Evolutionary conservation across 2,113 vertebrate species (phyloP).

Genomic region (Oreochromis niloticus): DNA sequence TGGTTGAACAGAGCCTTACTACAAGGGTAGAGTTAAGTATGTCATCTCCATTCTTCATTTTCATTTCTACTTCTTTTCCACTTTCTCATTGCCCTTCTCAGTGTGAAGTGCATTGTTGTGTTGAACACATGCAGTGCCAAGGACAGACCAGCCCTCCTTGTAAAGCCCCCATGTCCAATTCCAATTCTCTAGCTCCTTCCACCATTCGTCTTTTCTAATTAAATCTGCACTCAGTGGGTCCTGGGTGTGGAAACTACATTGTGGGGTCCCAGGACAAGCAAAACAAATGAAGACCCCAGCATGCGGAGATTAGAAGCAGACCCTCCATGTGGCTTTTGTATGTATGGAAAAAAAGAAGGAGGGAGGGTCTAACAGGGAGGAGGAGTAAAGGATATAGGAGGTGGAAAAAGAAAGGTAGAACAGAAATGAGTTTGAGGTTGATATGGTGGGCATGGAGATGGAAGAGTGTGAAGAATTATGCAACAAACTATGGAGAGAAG

Average conservation of each 20-base stretch:
- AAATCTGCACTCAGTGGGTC: constrained; percentile 73
- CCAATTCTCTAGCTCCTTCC: constrained; percentile 65
- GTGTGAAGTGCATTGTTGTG: constrained; percentile 53
- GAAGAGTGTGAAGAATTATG: background rate
- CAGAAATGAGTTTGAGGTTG: background rate
- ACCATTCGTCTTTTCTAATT: constrained; percentile 72
- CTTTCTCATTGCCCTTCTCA: constrained; percentile 60
- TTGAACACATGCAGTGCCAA: constrained; percentile 41
- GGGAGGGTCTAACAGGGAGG: background rate
- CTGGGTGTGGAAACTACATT: constrained; percentile 59
- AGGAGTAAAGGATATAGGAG: background rate
- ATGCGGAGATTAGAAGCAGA: constrained; percentile 75
- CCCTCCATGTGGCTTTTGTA: constrained; percentile 66
- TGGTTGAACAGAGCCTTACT: constrained; percentile 19
- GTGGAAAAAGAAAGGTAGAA: background rate
- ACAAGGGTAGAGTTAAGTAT: constrained; percentile 53
- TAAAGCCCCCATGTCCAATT: constrained; percentile 72
- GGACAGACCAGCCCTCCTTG: constrained; percentile 36
- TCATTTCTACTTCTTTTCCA: constrained; percentile 13
- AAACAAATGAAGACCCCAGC: constrained; percentile 72
- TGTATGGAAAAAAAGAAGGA: background rate
- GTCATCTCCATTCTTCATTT: constrained; percentile 50
- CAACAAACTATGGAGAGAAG: background rate
- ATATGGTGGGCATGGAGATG: background rate
- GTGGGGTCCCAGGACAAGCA: constrained; percentile 70